These are phyloP conservation scores for Olivierus martensii DNA, from an alignment of 1,140 invertebrate genomes.

Conservation along the genomic window DNA sequence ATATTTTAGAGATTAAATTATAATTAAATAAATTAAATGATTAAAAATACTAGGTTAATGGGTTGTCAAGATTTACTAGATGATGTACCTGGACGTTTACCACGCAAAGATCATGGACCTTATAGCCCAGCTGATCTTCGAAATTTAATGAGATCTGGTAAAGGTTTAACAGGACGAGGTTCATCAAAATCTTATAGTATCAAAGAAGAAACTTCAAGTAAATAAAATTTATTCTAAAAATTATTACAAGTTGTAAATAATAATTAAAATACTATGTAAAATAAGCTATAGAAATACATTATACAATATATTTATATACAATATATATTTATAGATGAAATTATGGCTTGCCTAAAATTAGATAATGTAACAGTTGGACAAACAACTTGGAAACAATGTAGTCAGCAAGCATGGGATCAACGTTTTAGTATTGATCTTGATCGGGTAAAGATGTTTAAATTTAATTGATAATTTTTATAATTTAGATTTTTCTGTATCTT, in stretches of 20 bases:
- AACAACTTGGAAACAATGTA: slow-evolving; percentile 89
- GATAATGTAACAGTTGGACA: slow-evolving; percentile 94
- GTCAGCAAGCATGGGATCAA: slow-evolving; percentile 98
- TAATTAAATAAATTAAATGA: too few species aligned
- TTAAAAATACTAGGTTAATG: slow-evolving; percentile 48
- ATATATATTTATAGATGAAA: slow-evolving; percentile 53
- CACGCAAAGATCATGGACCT: slow-evolving; percentile 29
- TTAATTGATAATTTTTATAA: too few species aligned
- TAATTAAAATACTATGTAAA: too few species aligned
- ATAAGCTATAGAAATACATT: too few species aligned
- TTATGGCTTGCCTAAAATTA: slow-evolving; percentile 93
- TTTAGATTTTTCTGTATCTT: too few species aligned
- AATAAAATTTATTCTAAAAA: slow-evolving; percentile 25
- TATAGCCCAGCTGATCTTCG: slow-evolving; percentile 51
- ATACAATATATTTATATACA: too few species aligned
- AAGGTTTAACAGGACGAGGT: slow-evolving; percentile 63
- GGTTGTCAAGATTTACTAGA: slow-evolving; percentile 94
- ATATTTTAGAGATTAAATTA: too few species aligned
- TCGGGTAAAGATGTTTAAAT: slow-evolving; percentile 35
- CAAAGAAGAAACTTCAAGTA: slow-evolving; percentile 87
- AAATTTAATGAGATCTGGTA: slow-evolving; percentile 63
- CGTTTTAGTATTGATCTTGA: slow-evolving; percentile 94
- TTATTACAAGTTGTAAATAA: too few species aligned
- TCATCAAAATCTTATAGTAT: slow-evolving; percentile 92
- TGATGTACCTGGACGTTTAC: slow-evolving; percentile 81